phyloP scores from a whole-genome alignment of 2,888 invertebrate species.

The Trichopria drosophilae region DNA sequence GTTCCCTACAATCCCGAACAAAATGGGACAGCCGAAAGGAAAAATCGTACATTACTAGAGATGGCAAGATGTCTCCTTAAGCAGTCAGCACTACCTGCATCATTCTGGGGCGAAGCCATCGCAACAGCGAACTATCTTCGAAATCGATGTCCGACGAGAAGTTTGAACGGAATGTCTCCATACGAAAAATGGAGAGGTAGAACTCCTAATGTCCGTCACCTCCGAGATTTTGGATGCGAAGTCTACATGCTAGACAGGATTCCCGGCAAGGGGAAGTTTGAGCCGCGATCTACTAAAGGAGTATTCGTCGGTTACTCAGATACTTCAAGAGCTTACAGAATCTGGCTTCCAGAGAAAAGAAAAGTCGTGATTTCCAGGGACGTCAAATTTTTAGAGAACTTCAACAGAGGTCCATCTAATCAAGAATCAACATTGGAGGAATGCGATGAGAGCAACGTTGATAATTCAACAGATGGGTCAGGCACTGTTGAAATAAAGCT shows the following conservation, averaged over 20 bases:
- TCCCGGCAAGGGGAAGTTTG: slow-evolving; percentile 3
- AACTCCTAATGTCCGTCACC: slow-evolving; percentile 3
- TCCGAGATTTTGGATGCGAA: slow-evolving; percentile 12
- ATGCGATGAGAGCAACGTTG: no score
- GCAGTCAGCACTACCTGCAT: slow-evolving; percentile 2
- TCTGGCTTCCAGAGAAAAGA: slow-evolving; percentile 3
- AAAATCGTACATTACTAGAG: slow-evolving; percentile 9
- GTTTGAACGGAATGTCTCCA: no score
- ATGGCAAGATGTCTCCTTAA: no score
- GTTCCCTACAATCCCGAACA: slow-evolving; percentile 11
- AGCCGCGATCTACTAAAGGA: background rate
- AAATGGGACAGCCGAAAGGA: slow-evolving; percentile 9
- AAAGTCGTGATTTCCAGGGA: background rate
- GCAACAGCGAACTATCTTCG: slow-evolving; percentile 6
- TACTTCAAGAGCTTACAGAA: slow-evolving; percentile 7
- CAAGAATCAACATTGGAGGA: no score
- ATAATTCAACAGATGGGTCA: no score
- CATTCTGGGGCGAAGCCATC: slow-evolving; percentile 13
- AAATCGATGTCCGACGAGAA: slow-evolving; percentile 11
- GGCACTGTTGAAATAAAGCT: no score
- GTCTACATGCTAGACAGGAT: background rate
- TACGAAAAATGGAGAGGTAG: slow-evolving; percentile 14
- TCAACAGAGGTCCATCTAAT: no score
- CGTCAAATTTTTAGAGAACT: slow-evolving; percentile 5
- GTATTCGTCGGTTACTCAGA: no score